Evolutionary conservation across 2,797 vertebrate species (phyloP).

Genomic region (Manis pentadactyla): DNA sequence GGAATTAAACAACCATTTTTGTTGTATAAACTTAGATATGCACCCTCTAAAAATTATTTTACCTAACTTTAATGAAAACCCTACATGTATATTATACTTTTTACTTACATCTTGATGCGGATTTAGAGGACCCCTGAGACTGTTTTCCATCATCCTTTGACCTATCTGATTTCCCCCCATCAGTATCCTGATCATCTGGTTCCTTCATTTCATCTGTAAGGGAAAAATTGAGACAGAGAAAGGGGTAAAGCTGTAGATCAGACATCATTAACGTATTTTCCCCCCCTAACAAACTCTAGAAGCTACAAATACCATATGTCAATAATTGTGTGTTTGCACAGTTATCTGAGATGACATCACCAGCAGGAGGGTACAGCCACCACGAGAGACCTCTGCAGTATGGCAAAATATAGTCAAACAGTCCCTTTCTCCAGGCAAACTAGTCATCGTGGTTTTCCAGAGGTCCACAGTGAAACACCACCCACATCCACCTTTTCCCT

Average conservation of each 20-base stretch:
- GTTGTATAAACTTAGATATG: background rate
- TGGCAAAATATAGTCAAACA: background rate
- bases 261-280: background rate
- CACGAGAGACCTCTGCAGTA: background rate
- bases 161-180: slow-evolving; percentile 15
- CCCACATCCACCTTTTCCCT: background rate
- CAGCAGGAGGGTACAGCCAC: background rate
- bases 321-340: background rate
- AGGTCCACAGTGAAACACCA: background rate
- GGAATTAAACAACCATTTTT: background rate
- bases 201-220: slow-evolving; percentile 73
- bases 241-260: background rate
- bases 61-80: background rate
- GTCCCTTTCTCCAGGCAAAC: background rate
- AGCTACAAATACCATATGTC: background rate
- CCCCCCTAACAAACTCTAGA: background rate
- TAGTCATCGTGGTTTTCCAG: background rate
- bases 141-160: slow-evolving; percentile 19
- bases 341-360: background rate
- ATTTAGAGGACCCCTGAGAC: background rate
- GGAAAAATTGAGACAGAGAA: background rate
- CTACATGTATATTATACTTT: background rate
- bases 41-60: background rate
- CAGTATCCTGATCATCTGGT: slow-evolving; percentile 62
- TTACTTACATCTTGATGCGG: slow-evolving; percentile 57